Conservation (phyloP, 2,888 invertebrate genomes). For the Trichopria drosophilae region DNA sequence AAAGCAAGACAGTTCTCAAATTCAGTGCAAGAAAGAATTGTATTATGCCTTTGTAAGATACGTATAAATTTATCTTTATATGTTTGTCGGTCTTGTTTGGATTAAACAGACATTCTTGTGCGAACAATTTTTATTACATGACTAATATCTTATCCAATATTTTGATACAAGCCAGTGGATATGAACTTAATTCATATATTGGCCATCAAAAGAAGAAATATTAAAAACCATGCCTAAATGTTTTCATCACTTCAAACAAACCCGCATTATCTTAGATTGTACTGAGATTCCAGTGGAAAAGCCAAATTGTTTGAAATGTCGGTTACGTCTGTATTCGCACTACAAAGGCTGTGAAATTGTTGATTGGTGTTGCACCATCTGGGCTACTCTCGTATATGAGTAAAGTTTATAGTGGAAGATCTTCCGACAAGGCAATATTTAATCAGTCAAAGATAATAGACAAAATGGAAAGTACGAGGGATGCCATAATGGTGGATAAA, state of each 20-base stretch:
- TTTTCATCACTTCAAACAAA: conserved; percentile 21
- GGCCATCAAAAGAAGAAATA: conserved; percentile 22
- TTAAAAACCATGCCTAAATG: conserved; percentile 14
- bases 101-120: not conserved
- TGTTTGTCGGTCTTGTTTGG: conserved; percentile 20
- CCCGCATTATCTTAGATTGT: conserved; percentile 19
- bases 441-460: conserved; percentile 15
- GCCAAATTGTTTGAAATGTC: conserved; percentile 18
- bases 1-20: not conserved
- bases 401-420: conserved; percentile 3
- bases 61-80: conserved; percentile 24
- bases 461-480: conserved; percentile 11
- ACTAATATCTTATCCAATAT: conserved; percentile 7
- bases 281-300: conserved; percentile 20
- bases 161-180: conserved; percentile 8
- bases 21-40: conserved; percentile 13
- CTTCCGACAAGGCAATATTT: conserved; percentile 6
- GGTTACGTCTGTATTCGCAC: not conserved
- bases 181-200: too few relatives aligned
- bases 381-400: conserved; percentile 27
- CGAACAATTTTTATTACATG: conserved; percentile 13
- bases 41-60: conserved; percentile 22
- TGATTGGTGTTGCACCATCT: conserved; percentile 23
- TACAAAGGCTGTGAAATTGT: conserved; percentile 4
- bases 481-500: conserved; percentile 25